Conservation (phyloP, 2,888 invertebrate genomes). For the Lasius platythorax region DNA sequence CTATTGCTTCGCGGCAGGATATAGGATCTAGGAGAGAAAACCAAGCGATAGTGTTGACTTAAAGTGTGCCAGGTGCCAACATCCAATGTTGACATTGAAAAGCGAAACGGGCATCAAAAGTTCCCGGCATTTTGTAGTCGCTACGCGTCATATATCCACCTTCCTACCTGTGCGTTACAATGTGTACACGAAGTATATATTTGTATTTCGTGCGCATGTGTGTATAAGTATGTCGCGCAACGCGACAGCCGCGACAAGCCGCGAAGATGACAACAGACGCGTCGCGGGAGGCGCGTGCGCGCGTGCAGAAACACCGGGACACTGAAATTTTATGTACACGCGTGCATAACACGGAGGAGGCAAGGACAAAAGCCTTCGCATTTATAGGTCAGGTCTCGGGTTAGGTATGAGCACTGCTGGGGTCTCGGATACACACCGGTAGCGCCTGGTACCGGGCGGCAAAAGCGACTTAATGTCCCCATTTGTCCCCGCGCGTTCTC, state of each 20-base stretch:
- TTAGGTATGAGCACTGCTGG: not conserved
- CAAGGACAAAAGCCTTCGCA: not conserved
- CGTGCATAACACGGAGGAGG: conserved; percentile 47
- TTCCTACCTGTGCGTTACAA: not conserved
- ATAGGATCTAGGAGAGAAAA: not conserved
- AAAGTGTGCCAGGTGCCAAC: not conserved
- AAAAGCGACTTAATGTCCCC: conserved; percentile 84
- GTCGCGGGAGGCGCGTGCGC: conserved; percentile 8
- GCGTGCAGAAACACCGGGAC: conserved; percentile 10
- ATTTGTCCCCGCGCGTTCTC: conserved; percentile 82
- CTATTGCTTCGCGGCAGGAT: not conserved
- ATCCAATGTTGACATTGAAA: conserved; percentile 30
- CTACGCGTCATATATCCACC: not conserved
- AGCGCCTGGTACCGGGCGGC: conserved; percentile 78
- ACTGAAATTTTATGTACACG: conserved; percentile 52
- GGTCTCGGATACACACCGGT: conserved; percentile 50
- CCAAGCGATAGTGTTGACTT: not conserved
- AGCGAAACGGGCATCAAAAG: not conserved
- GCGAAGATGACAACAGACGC: conserved; percentile 20
- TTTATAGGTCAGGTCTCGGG: conserved; percentile 44
- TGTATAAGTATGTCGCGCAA: not conserved
- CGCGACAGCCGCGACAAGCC: not conserved
- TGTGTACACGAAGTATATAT: not conserved
- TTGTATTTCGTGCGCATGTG: not conserved
- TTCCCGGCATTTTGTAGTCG: not conserved